A percentile compares a stretch with the other conserved stretches of the same genome.
Conservation (phyloP, 2,888 invertebrate species). For the Hydrotaea cyrtoneurina region DNA sequence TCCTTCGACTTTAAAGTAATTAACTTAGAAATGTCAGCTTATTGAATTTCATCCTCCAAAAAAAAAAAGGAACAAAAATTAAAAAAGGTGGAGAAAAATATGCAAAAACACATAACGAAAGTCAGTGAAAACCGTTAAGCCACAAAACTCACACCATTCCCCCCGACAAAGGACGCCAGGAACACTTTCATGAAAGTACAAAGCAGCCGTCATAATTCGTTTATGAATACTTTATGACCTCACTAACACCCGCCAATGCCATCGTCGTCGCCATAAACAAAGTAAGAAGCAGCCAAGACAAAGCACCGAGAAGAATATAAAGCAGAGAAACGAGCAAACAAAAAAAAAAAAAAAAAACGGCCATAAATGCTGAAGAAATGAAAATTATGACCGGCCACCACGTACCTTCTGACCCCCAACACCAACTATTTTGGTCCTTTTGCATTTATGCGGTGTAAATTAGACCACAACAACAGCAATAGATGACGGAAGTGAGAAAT, state of each 20-base stretch:
- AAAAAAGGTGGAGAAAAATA: neutral
- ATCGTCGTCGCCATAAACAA: conserved; percentile 31
- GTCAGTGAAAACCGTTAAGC: conserved; percentile 22
- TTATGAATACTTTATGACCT: conserved; percentile 61
- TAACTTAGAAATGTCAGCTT: neutral
- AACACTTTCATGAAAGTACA: conserved; percentile 23
- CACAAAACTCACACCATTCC: too few species aligned
- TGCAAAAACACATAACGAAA: neutral
- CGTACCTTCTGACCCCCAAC: neutral
- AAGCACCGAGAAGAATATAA: neutral
- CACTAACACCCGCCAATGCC: conserved; percentile 24
- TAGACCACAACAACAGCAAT: neutral
- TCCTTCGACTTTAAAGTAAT: neutral
- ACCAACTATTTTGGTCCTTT: neutral
- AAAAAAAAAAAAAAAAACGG: too few species aligned
- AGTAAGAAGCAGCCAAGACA: neutral
- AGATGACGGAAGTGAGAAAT: neutral
- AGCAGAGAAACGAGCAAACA: too few species aligned
- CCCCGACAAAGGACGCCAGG: neutral
- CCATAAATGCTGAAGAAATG: neutral
- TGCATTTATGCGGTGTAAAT: neutral
- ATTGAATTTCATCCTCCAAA: neutral
- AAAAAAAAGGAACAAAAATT: neutral
- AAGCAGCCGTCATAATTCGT: conserved; percentile 39
- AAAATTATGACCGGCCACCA: neutral